These are phyloP conservation scores for Seriola aureovittata DNA, from an alignment of 2,113 vertebrate genomes.

Conservation along the genomic window DNA sequence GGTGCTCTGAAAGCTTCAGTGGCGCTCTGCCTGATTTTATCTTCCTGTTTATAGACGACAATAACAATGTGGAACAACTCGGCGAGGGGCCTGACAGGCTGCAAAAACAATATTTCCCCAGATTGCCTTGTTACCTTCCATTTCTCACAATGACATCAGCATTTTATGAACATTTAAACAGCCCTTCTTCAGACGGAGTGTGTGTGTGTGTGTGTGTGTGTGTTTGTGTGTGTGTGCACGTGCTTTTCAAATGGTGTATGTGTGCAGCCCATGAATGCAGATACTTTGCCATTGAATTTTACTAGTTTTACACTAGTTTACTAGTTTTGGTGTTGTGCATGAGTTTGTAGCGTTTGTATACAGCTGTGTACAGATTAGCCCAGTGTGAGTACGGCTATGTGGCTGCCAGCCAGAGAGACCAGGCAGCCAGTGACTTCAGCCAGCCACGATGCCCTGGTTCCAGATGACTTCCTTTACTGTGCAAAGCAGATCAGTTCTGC, in stretches of 20 bases:
- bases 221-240: background rate
- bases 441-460: slow-evolving; percentile 48
- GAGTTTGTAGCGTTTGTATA: slow-evolving; percentile 10
- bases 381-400: slow-evolving; percentile 29
- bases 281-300: background rate
- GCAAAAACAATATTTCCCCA: slow-evolving; percentile 50
- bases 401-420: slow-evolving; percentile 52
- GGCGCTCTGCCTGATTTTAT: slow-evolving; percentile 30
- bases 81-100: background rate
- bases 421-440: slow-evolving; percentile 46
- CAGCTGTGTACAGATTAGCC: slow-evolving; percentile 47
- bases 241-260: slow-evolving; percentile 1
- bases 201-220: background rate
- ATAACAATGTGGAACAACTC: slow-evolving; percentile 47
- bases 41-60: slow-evolving; percentile 44
- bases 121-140: slow-evolving; percentile 39
- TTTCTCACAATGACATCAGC: slow-evolving; percentile 43
- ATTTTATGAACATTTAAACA: slow-evolving; percentile 51
- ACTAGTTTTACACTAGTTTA: no score
- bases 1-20: slow-evolving; percentile 36
- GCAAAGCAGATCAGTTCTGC: slow-evolving; percentile 62
- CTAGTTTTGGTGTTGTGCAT: background rate
- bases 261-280: background rate
- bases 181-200: background rate
- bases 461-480: slow-evolving; percentile 66